These are phyloP conservation scores for Myiotriccus ornatus DNA, from an alignment of 2,797 vertebrate genomes.

Conservation along the genomic window DNA sequence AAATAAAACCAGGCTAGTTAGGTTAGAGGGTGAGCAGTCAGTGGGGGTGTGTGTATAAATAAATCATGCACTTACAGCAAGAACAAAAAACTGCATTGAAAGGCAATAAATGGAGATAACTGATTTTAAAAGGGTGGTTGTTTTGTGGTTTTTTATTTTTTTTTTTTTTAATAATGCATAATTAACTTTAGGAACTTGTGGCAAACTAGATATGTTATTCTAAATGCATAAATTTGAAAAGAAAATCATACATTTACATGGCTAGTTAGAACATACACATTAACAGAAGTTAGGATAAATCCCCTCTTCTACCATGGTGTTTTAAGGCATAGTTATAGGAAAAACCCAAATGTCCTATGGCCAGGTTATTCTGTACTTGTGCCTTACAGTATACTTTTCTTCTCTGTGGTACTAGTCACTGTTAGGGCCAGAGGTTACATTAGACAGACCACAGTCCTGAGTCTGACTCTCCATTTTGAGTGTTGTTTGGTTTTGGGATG, in stretches of 20 bases:
- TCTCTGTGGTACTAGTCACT: background rate
- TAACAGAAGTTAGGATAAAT: background rate
- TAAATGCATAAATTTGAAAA: background rate
- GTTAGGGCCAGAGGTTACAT: background rate
- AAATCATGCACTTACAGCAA: background rate
- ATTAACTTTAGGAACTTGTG: background rate
- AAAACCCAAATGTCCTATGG: background rate
- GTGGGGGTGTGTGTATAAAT: background rate
- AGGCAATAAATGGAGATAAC: background rate
- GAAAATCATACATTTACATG: background rate
- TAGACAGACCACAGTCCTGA: background rate
- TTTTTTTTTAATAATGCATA: background rate
- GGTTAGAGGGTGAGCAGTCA: background rate
- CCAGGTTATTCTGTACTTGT: background rate
- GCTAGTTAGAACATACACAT: background rate
- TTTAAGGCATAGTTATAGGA: background rate
- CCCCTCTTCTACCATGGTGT: background rate
- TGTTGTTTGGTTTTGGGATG: background rate
- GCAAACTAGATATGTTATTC: background rate
- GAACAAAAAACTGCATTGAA: background rate
- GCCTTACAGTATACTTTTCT: background rate
- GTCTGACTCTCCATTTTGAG: background rate
- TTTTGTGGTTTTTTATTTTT: background rate
- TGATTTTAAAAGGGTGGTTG: background rate
- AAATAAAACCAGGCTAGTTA: background rate